These are phyloP conservation scores for Babylonia areolata DNA, from an alignment of 1,140 invertebrate species.

Conservation along the genomic window DNA sequence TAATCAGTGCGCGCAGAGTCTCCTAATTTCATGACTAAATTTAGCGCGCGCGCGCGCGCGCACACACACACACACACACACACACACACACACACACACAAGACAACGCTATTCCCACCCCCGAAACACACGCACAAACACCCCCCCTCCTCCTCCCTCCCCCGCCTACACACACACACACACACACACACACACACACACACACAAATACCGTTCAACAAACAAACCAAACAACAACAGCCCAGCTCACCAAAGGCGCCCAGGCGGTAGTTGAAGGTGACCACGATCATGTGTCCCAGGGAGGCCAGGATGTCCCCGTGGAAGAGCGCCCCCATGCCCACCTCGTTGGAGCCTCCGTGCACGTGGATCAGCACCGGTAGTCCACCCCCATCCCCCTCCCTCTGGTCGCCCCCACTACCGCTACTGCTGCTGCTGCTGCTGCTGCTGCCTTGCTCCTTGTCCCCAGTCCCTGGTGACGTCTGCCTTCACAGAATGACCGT, in stretches of 20 bases:
- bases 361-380: conserved; percentile 75
- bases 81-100: too few relatives aligned
- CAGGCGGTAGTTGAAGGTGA: conserved; percentile 88
- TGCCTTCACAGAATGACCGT: conserved; percentile 27
- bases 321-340: conserved; percentile 74
- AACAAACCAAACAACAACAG: too few relatives aligned
- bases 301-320: conserved; percentile 83
- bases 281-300: conserved; percentile 83
- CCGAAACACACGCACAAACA: too few relatives aligned
- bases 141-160: too few relatives aligned
- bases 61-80: too few relatives aligned
- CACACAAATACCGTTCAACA: too few relatives aligned
- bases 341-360: conserved; percentile 76
- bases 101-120: too few relatives aligned
- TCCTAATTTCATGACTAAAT: not conserved
- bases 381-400: not conserved
- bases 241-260: conserved; percentile 78
- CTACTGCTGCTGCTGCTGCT: not conserved
- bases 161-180: too few relatives aligned
- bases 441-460: not conserved
- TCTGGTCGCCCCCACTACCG: not conserved
- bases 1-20: too few relatives aligned
- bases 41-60: too few relatives aligned
- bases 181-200: too few relatives aligned
- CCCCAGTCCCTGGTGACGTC: conserved; percentile 26